phyloP scores from a whole-genome alignment of 2,888 invertebrate species.

The Hypomecis punctinalis region DNA sequence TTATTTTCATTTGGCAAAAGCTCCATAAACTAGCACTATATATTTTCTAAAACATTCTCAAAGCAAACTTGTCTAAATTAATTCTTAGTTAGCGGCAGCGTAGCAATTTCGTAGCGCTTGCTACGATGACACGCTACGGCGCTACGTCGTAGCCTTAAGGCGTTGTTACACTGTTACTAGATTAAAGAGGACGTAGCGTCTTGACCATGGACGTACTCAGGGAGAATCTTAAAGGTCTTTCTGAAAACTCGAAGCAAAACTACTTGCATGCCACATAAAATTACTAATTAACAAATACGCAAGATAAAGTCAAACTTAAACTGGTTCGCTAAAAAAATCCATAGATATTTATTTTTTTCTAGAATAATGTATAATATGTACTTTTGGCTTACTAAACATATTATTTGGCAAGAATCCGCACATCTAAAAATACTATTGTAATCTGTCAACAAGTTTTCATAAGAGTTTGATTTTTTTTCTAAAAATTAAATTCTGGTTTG shows the following conservation, averaged over 20 bases:
- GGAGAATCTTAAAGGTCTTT: neutral
- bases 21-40: neutral
- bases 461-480: too few species aligned
- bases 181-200: conserved; percentile 67
- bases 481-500: too few species aligned
- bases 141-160: conserved; percentile 61
- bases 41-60: conserved; percentile 18
- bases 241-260: neutral
- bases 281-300: too few species aligned
- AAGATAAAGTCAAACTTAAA: too few species aligned
- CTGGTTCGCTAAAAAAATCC: too few species aligned
- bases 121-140: conserved; percentile 49
- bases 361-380: too few species aligned
- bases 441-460: too few species aligned
- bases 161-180: conserved; percentile 65
- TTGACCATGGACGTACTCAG: conserved; percentile 55
- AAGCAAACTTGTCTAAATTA: conserved; percentile 43
- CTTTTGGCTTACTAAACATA: too few species aligned
- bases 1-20: neutral
- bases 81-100: conserved; percentile 39
- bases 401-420: too few species aligned
- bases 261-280: too few species aligned
- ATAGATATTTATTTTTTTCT: too few species aligned
- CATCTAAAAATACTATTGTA: too few species aligned
- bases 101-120: conserved; percentile 54